A percentile compares a stretch with the other conserved stretches of the same genome.
Evolutionary conservation across 2,113 vertebrate genomes (phyloP).

Genomic region (Aldabrachelys gigantea): DNA sequence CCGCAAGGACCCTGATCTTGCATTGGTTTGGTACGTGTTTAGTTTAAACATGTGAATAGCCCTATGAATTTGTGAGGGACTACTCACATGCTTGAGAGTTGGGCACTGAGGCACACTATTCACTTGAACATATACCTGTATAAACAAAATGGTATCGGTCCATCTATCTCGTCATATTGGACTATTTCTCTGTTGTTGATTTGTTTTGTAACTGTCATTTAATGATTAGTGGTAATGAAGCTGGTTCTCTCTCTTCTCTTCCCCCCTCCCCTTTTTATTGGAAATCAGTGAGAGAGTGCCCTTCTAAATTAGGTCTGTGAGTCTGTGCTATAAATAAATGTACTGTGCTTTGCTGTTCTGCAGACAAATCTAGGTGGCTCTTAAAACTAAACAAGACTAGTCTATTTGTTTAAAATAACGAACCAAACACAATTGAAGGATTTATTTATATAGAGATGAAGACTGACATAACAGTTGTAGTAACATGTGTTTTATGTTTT

Average conservation of each 20-base stretch:
- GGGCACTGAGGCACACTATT: neutral
- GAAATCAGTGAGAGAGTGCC: slow-evolving; percentile 55
- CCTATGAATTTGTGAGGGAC: neutral
- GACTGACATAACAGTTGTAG: neutral
- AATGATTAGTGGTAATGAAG: slow-evolving; percentile 6
- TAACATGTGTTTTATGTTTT: neutral
- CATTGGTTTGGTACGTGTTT: neutral
- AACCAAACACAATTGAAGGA: neutral
- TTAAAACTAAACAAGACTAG: neutral
- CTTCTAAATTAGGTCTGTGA: slow-evolving; percentile 57
- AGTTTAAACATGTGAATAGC: neutral
- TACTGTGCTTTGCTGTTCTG: slow-evolving; percentile 26
- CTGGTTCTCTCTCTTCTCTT: neutral
- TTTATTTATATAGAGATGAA: neutral
- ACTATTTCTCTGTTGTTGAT: neutral
- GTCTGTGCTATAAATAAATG: slow-evolving; percentile 48
- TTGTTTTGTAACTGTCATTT: neutral
- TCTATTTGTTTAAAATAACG: neutral
- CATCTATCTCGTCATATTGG: neutral
- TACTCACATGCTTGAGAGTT: neutral
- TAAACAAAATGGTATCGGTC: neutral
- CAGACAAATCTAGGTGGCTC: slow-evolving; percentile 10
- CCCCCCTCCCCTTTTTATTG: slow-evolving; percentile 25
- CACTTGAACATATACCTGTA: neutral
- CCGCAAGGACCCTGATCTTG: neutral